Conservation (phyloP, 2,888 invertebrate species). For the Pheosia gnoma region DNA sequence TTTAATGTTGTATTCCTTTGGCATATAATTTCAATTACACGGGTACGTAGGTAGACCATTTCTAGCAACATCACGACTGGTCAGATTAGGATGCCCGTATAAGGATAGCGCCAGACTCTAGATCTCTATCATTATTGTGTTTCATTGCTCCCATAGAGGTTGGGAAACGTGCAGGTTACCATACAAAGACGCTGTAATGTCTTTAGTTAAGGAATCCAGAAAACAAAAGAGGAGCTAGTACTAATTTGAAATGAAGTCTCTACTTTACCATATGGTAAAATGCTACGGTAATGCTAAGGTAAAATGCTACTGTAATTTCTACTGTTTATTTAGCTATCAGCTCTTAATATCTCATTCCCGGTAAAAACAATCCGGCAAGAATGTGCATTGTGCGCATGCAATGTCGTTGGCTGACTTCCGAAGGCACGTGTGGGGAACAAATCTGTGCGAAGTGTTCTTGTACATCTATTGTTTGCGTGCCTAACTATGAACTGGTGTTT, state of each 20-base stretch:
- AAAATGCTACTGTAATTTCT: conserved; percentile 19
- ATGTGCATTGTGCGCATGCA: conserved; percentile 58
- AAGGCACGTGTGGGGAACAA: conserved; percentile 34
- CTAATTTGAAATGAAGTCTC: neutral
- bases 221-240: neutral
- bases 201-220: neutral
- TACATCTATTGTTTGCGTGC: conserved; percentile 31
- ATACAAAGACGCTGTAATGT: neutral
- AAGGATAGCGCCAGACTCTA: neutral
- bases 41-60: neutral
- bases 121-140: conserved; percentile 4
- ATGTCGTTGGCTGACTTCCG: conserved; percentile 56
- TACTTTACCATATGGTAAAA: neutral
- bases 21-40: too few species aligned
- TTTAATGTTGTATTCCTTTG: neutral
- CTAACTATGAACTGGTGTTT: conserved; percentile 29
- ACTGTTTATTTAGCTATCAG: conserved; percentile 34
- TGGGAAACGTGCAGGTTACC: neutral
- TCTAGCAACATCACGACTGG: conserved; percentile 4
- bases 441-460: conserved; percentile 42
- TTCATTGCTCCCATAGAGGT: conserved; percentile 9
- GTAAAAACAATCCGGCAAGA: conserved; percentile 50
- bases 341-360: conserved; percentile 22
- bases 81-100: conserved; percentile 1
- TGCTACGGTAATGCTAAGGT: too few species aligned